phyloP scores from a whole-genome alignment of 53 echinoderm and acorn worm genomes.

The Patiria pectinifera region DNA sequence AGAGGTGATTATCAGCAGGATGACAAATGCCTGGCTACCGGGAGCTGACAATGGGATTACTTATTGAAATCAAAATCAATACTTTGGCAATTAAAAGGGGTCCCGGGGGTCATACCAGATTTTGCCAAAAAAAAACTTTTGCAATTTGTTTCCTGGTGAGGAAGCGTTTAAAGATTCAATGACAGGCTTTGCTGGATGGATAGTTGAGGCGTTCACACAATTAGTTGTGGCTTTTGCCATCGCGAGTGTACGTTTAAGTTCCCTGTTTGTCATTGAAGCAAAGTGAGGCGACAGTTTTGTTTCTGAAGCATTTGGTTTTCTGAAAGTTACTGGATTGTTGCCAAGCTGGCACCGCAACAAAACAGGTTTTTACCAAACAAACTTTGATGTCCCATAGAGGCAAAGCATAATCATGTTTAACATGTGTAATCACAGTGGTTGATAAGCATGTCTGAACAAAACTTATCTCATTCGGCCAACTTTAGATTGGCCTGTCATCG shows the following conservation, averaged over 20 bases:
- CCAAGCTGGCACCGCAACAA: too few species aligned
- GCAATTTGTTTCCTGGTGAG: background rate
- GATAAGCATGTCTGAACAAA: background rate
- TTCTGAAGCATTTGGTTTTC: too few species aligned
- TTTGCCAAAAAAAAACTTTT: background rate
- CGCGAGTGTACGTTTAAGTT: too few species aligned
- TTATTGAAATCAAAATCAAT: constrained; percentile 56
- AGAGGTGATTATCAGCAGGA: constrained; percentile 41
- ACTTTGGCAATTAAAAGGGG: constrained; percentile 37
- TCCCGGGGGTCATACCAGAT: background rate
- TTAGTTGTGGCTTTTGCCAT: too few species aligned
- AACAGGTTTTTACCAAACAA: too few species aligned
- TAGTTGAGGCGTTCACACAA: too few species aligned
- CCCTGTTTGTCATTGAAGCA: too few species aligned
- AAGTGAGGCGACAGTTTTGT: too few species aligned
- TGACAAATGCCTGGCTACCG: constrained; percentile 41
- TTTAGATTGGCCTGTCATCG: background rate
- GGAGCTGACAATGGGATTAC: constrained; percentile 44
- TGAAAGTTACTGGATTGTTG: too few species aligned
- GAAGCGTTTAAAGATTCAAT: background rate
- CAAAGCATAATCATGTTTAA: too few species aligned
- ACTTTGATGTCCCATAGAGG: too few species aligned
- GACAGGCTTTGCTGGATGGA: background rate
- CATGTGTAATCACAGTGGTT: too few species aligned
- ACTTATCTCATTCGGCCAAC: background rate